Base-by-base conservation (phyloP, 2,888 invertebrate genomes). In the Orthosia gothica region DNA sequence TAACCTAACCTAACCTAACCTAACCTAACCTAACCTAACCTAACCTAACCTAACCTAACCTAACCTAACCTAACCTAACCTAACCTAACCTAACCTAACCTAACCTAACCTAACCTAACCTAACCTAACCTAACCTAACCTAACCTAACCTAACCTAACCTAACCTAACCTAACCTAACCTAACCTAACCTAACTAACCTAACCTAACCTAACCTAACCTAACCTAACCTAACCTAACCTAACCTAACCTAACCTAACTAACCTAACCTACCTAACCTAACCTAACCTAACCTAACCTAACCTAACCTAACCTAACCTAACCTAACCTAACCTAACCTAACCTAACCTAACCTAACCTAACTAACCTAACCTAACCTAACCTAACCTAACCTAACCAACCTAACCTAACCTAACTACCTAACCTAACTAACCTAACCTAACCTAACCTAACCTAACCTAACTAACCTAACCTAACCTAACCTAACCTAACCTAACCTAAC, bases 251-350 rank as follows among this genome's bases (percentile, higher is more conserved):
- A 68, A 68, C 68, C 68, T 68, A 68, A 68, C 68, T n/a, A n/a
- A n/a, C n/a, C 68, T 59, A 58, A 68, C 57, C 68, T 59, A 66
- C n/a, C n/a, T n/a, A n/a, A 66, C 64, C 64, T 52, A 66, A 66
- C 66, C 66, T 66, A 66, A 66, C 66, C 64, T 64, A 64, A 64
- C 70, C 70, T 70, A 71, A 71, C 70, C 70, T 71, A 71, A 71
- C 70, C 70, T 71, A 71, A 71, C 70, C 70, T 64, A 71, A 71
- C 70, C 70, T 71, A 71, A 71, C 70, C 70, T 71, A 71, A 71
- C 70, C 70, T 64, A 71, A 71, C 70, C 70, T 71, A 71, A 71
- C 70, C 70, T n/a, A 71, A 71, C 64, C 66, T 57, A 55, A 66
- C 55, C 66, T 57, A 55, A 66, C 55, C 66, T 66, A 66, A 66